Evolutionary conservation across 2,113 vertebrate genomes (phyloP), one percentile per base, ranked within the genome.

Genomic region (Toxotes chatareus): DNA sequence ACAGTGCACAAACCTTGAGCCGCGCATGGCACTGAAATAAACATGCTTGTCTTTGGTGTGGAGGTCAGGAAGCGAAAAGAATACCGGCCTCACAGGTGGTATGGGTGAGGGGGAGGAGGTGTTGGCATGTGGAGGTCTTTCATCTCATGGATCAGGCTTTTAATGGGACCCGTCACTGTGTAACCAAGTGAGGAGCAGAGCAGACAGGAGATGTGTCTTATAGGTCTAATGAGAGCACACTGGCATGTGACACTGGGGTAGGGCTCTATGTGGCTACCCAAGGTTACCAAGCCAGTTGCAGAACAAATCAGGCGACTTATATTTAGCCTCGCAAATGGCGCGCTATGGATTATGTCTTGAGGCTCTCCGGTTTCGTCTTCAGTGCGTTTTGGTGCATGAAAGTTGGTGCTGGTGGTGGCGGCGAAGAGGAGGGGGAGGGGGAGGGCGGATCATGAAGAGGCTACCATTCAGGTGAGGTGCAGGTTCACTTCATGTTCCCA

Each of bases 321-420:
- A 96, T 95, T 94, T 96, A 96, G 95, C 94, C 85, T 86, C 86
- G 90, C 90, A 92, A 91, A 92, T 92, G 91, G 92, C 76, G 86
- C 65, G 38, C 88, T 90, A 80, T 92, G 93, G 94, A 95, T 94
- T 95, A 94, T 94, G 87, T 93, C 93, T 93, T 91, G 66, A 82
- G 77, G 79, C 82, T 94, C 94, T 96, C 94, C 68, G 73, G 90
- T 96, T 95, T 95, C 95, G 88, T 94, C 91, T 95, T 95, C 88
- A 88, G 86, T 86, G 87, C 86, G 46, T 93, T 93, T 92, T 84
- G 90, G 74, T 85, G 75, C 85, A 57, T 82, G 80, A 73, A 73
- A 27, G 27, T 27, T 27, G 27, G 27, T 27, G 27, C 27, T 27
- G 27, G 27, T 27, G 27, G 27, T 27, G 27, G 27, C 27, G 27